Percentiles rank a stretch among this genome's conserved stretches.
Conservation (phyloP, 2,113 vertebrate genomes). For the Fregetta grallaria region DNA sequence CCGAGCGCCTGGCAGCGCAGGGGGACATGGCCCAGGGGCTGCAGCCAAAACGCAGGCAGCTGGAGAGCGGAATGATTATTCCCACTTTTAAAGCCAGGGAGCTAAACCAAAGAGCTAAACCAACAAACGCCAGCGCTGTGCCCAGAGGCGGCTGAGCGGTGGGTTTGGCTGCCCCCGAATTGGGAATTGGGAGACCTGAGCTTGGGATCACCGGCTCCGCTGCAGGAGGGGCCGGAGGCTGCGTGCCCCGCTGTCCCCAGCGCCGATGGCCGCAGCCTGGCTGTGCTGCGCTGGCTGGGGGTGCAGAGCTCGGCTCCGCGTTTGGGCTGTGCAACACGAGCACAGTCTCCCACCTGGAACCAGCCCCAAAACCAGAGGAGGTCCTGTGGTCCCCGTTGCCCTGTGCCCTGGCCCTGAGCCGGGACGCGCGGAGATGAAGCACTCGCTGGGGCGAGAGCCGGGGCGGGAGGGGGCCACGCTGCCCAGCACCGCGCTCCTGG, state of each 20-base stretch:
- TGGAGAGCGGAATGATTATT: fast-evolving
- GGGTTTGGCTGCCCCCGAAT: not conserved
- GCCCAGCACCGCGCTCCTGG: not conserved
- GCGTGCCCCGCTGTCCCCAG: not conserved
- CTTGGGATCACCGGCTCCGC: not conserved
- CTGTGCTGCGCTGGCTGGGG: not conserved
- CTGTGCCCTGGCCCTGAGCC: not conserved
- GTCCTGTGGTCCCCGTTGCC: too few relatives aligned
- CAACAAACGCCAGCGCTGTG: not conserved
- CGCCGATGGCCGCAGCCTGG: not conserved
- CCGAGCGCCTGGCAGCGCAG: not conserved
- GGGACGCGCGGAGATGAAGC: not conserved
- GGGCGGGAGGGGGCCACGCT: not conserved
- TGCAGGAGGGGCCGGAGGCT: not conserved
- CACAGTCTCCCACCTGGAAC: too few relatives aligned
- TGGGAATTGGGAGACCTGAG: not conserved
- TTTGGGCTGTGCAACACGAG: not conserved
- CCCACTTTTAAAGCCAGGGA: not conserved
- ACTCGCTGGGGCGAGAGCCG: not conserved
- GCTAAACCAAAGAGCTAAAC: not conserved
- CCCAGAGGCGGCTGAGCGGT: too few relatives aligned
- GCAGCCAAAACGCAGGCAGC: not conserved
- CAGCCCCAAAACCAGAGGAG: not conserved
- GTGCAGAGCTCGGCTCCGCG: too few relatives aligned
- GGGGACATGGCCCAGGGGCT: fast-evolving